Base-by-base conservation (phyloP, 2,888 invertebrate genomes). In the Myopa testacea region DNA sequence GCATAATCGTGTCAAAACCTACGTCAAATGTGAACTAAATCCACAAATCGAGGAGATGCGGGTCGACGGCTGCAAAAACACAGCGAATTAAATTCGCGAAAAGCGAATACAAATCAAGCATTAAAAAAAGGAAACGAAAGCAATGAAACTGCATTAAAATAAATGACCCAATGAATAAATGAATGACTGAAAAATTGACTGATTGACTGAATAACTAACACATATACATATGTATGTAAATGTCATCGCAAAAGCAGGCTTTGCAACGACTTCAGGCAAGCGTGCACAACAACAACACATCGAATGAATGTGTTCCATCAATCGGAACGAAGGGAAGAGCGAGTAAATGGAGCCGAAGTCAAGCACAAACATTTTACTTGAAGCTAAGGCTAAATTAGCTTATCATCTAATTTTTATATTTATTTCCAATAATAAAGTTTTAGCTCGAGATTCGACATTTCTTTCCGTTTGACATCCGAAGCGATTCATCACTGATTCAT, bases 1-100 rank as follows among this genome's bases (percentile, higher is more conserved):
- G 26, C 69, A 63, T 38, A 73, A 73, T 12, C 72, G 72, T 73
- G 72, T 73, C 72, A 73, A 62, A 73, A 40, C 62, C 72, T 73
- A 73, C 72, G 72, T 73, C 60, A 73, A 73, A 70, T 19, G 38
- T 34, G 16, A 34, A 14, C n/a, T n/a, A 55, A 55, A n/a, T 55
- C 55, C 5, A 55, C 1, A 16, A 55, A 55, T 55, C 55, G 16
- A 5, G 10, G 10, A 16, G 55, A 55, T 5, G 55, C 14, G 55
- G 55, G 45, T 45, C 62, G 34, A 62, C 62, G 34, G 62, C 19
- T 4, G n/a, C n/a, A 19, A 62, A 7, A 62, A 70, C 34, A 37
- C 5, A 65, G 14, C 14, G 26, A 67, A 10, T 19, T 6, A 45
- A 45, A 45, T 45, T 45, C 10, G 45, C 45, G 6, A 45, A 6